Evolutionary conservation across 2,888 invertebrate species (phyloP).

Genomic region (Papilio protenor): DNA sequence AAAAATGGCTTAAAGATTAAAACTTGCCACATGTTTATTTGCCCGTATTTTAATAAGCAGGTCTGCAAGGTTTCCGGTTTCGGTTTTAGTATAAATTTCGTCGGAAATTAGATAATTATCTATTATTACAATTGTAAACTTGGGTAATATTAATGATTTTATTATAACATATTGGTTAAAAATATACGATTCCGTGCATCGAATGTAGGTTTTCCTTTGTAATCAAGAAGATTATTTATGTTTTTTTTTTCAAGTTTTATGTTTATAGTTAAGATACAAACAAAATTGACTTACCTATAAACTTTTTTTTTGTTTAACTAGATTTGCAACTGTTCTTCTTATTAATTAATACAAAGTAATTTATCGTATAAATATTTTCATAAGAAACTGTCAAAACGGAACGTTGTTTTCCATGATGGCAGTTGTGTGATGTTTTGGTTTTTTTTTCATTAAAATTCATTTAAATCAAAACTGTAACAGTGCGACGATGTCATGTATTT

Average conservation of each 20-base stretch:
- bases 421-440: conserved; percentile 52
- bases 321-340: too few relatives aligned
- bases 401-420: conserved; percentile 50
- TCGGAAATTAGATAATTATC: not conserved
- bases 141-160: too few relatives aligned
- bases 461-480: conserved; percentile 34
- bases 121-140: too few relatives aligned
- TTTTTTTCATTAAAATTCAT: conserved; percentile 43
- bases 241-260: too few relatives aligned
- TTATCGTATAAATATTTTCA: not conserved
- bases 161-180: not conserved
- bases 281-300: too few relatives aligned
- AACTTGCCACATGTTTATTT: not conserved
- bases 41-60: not conserved
- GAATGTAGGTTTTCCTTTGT: too few relatives aligned
- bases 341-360: too few relatives aligned
- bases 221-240: too few relatives aligned
- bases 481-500: conserved; percentile 42
- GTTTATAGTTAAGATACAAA: too few relatives aligned
- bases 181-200: not conserved
- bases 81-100: not conserved
- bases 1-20: not conserved
- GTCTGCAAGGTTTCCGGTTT: too few relatives aligned
- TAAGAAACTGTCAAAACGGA: conserved; percentile 40
- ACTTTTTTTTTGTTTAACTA: too few relatives aligned